phyloP scores from a whole-genome alignment of 1,140 invertebrate genomes.

The Nebria ingens region DNA sequence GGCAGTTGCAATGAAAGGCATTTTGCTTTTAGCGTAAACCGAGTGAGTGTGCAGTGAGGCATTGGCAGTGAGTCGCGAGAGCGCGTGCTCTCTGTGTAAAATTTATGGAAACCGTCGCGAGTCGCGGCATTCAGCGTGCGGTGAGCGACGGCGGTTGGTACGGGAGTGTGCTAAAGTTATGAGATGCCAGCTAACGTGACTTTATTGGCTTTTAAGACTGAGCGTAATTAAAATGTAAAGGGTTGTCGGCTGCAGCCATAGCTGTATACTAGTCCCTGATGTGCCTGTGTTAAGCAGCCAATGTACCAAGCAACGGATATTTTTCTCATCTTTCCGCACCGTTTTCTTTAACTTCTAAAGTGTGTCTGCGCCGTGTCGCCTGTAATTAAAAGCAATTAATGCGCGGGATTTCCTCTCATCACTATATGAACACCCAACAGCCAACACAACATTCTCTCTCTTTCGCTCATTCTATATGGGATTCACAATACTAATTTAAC shows the following conservation, averaged over 20 bases:
- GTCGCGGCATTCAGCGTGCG: background rate
- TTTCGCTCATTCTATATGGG: too few relatives aligned
- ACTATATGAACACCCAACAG: too few relatives aligned
- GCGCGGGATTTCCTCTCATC: background rate
- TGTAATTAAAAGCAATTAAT: background rate
- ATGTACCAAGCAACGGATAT: background rate
- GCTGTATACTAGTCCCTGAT: background rate
- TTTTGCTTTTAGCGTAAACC: background rate
- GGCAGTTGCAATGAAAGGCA: background rate
- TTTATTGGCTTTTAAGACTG: slow-evolving; percentile 21
- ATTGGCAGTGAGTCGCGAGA: too few relatives aligned
- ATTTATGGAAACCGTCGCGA: slow-evolving; percentile 2
- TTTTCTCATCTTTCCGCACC: background rate
- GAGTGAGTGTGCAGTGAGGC: background rate
- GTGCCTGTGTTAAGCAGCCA: background rate
- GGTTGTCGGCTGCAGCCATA: slow-evolving; percentile 11
- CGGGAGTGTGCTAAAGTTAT: slow-evolving; percentile 18
- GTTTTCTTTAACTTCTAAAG: slow-evolving; percentile 2
- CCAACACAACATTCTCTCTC: too few relatives aligned
- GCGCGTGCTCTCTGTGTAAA: background rate
- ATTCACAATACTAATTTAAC: too few relatives aligned
- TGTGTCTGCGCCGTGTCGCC: background rate
- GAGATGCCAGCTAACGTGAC: slow-evolving; percentile 21
- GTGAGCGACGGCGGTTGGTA: background rate
- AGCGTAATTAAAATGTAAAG: slow-evolving; percentile 22